Evolutionary conservation across 1,140 invertebrate species (phyloP), one percentile per base, ranked within the genome.

Genomic region (Drosophila simulans): DNA sequence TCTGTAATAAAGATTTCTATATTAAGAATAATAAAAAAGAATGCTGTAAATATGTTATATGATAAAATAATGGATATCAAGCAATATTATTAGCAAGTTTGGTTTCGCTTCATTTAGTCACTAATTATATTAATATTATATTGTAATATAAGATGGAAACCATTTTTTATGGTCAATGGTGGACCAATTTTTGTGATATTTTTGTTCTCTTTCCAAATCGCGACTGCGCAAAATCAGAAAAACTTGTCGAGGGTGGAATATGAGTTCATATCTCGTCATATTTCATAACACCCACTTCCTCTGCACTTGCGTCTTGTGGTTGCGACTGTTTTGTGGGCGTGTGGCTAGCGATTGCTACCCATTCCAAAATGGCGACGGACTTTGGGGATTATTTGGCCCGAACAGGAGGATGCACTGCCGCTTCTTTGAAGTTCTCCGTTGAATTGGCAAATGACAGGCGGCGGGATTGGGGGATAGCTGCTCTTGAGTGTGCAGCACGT

Each of bases 201-300:
- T 0, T 22, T 22, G 20, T 22, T 25, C 56, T 48, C 0, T 7
- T n/a, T 10, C n/a, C n/a, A 35, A 40, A n/a, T 12, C 48, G 79
- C 74, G 65, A 54, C 88, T 86, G 82, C 82, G 82, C 82, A 83
- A 75, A 45, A 52, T 45, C 55, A n/a, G 40, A 4, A 8, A 13
- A 8, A 1, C 8, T 11, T 27, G 17, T 15, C 46, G 20, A 49
- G 76, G 83, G 80, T 89, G 84, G 70, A 71, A 69, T 89, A 88
- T 80, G 34, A 89, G 68, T 77, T 89, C 80, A 88, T 88, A 88
- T 84, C 78, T 77, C 80, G 25, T 84, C 71, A 88, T 88, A 88
- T 88, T 88, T 88, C 80, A 89, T 89, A 88, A 88, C 45, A 53
- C 42, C 43, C 68, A 49, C 43, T 49, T 48, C 52, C 51, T 45